Evolutionary conservation across 2,113 vertebrate species (phyloP).

Genomic region (Pseudorectes ferrugineus): DNA sequence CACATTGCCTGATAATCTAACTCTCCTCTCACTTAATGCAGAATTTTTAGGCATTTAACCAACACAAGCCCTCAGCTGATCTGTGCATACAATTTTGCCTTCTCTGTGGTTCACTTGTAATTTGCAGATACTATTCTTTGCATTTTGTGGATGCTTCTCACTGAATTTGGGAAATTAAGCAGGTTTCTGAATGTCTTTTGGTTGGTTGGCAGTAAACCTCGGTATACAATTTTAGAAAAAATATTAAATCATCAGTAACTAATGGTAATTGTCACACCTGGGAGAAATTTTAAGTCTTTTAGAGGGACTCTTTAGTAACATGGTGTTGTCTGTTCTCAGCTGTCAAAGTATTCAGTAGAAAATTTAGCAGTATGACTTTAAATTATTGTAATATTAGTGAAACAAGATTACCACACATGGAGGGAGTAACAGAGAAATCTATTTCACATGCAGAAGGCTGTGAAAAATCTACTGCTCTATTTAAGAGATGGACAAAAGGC

Average conservation of each 20-base stretch:
- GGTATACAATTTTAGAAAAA: background rate
- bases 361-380: slow-evolving; percentile 22
- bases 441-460: background rate
- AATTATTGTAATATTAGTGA: slow-evolving; percentile 2
- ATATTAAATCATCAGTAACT: background rate
- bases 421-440: background rate
- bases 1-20: background rate
- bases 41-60: slow-evolving; percentile 30
- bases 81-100: background rate
- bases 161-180: background rate
- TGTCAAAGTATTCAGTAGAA: background rate
- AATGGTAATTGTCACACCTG: background rate
- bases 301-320: background rate
- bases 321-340: background rate
- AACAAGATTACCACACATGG: background rate
- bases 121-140: background rate
- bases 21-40: background rate
- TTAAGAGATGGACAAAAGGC: background rate
- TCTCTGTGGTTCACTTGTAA: background rate
- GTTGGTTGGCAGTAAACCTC: background rate
- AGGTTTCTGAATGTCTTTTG: background rate
- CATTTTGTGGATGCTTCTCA: slow-evolving; percentile 2
- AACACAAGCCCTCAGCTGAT: background rate
- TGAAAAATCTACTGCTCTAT: background rate
- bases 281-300: background rate